phyloP scores from a whole-genome alignment of 1,140 invertebrate genomes.

The Drosophila truncata region DNA sequence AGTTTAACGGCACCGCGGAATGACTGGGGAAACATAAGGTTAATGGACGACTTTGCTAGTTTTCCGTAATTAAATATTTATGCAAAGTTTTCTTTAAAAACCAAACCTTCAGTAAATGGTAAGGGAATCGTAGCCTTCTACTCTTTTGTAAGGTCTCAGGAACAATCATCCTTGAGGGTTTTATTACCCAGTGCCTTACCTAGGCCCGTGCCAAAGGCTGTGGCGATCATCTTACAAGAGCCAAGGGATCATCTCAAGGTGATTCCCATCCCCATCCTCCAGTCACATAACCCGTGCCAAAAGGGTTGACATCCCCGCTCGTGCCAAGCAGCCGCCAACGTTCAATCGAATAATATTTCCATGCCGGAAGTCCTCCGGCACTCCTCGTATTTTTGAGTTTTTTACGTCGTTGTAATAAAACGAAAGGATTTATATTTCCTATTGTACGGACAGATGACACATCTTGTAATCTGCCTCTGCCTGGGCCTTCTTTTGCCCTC shows the following conservation, averaged over 20 bases:
- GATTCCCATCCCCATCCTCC: conserved; percentile 13
- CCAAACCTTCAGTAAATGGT: not conserved
- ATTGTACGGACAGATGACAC: conserved; percentile 71
- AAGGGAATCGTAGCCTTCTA: not conserved
- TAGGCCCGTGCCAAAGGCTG: conserved; percentile 39
- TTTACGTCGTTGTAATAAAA: conserved; percentile 75
- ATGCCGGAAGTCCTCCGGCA: conserved; percentile 65
- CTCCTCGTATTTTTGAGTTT: conserved; percentile 37
- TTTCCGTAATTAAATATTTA: conserved; percentile 4
- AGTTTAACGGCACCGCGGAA: conserved; percentile 55
- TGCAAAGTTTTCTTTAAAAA: not conserved
- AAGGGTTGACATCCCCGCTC: conserved; percentile 62
- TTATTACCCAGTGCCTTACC: not conserved
- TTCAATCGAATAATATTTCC: conserved; percentile 18
- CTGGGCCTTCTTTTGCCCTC: conserved; percentile 35
- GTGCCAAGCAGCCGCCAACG: conserved; percentile 52
- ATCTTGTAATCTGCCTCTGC: conserved; percentile 64
- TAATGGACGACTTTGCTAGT: not conserved
- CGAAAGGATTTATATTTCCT: conserved; percentile 84
- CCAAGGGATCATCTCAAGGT: conserved; percentile 16
- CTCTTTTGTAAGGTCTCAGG: not conserved
- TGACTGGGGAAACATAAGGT: conserved; percentile 7
- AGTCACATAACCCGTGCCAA: conserved; percentile 51
- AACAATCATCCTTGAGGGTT: not conserved
- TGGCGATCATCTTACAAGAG: conserved; percentile 47